Conservation (phyloP, 37 sponge, comb jelly and placozoan genomes). For the Crambe crambe region DNA sequence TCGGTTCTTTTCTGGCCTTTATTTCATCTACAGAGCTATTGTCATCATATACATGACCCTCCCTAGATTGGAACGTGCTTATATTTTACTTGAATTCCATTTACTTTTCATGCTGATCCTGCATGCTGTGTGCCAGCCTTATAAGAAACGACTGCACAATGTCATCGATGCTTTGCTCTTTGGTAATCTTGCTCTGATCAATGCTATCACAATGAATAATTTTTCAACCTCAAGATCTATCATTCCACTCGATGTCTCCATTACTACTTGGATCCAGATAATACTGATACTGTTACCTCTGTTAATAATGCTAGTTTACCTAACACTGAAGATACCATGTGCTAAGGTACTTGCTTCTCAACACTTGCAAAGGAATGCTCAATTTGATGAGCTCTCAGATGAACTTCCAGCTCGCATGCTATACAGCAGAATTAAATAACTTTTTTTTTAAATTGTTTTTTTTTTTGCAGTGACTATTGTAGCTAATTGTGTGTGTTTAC, state of each 20-base stretch:
- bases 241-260: neutral
- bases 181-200: conserved; percentile 16
- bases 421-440: too few species aligned
- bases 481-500: too few species aligned
- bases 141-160: conserved; percentile 13
- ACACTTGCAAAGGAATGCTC: too few species aligned
- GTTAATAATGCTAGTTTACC: neutral
- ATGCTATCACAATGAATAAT: conserved; percentile 22
- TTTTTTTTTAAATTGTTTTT: too few species aligned
- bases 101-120: conserved; percentile 4
- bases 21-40: conserved; percentile 8
- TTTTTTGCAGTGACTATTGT: too few species aligned
- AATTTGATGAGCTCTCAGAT: too few species aligned
- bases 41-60: neutral
- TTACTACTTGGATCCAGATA: neutral
- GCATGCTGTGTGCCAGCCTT: conserved; percentile 10
- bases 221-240: neutral
- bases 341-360: too few species aligned
- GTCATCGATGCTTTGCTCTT: conserved; percentile 8
- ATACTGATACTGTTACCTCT: neutral
- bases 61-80: neutral
- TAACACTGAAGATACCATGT: too few species aligned
- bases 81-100: neutral
- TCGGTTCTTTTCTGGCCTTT: conserved; percentile 25
- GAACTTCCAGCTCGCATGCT: too few species aligned